phyloP scores from a whole-genome alignment of 1,140 invertebrate species.

The Lasioglossum albipes region DNA sequence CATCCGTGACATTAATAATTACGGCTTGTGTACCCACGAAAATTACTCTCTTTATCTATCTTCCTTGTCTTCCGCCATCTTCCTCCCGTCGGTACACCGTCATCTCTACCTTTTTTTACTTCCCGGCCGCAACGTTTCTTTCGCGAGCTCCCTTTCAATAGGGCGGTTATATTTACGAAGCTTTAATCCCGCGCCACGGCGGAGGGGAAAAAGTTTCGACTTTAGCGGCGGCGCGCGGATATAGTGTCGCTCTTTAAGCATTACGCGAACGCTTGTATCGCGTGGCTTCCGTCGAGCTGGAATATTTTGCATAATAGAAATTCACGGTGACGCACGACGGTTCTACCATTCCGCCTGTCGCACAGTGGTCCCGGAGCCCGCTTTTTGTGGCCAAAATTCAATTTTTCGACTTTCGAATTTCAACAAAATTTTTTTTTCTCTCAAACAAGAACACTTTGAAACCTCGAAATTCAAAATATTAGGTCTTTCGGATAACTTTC shows the following conservation, averaged over 20 bases:
- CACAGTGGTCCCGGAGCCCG: no score
- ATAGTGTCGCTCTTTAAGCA: constrained; percentile 38
- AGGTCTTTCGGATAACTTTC: no score
- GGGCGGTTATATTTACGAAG: constrained; percentile 46
- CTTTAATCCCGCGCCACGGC: constrained; percentile 32
- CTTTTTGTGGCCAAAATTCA: no score
- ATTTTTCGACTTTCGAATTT: no score
- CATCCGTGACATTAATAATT: constrained; percentile 68
- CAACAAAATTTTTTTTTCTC: no score
- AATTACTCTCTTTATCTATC: constrained; percentile 69
- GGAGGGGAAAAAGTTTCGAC: constrained; percentile 7
- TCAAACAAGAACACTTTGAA: no score
- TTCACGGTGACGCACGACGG: background rate
- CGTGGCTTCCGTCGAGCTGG: background rate
- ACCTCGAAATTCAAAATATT: no score
- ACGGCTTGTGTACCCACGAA: constrained; percentile 65
- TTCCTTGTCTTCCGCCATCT: constrained; percentile 43
- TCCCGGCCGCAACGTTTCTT: constrained; percentile 35
- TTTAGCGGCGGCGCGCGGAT: background rate
- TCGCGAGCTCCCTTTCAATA: constrained; percentile 38
- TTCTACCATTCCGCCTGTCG: background rate
- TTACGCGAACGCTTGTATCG: constrained; percentile 16
- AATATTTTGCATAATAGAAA: background rate
- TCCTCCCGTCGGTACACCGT: constrained; percentile 16
- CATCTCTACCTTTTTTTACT: background rate